Conservation (phyloP, 2,888 invertebrate species). For the Ochropleura leucogaster region DNA sequence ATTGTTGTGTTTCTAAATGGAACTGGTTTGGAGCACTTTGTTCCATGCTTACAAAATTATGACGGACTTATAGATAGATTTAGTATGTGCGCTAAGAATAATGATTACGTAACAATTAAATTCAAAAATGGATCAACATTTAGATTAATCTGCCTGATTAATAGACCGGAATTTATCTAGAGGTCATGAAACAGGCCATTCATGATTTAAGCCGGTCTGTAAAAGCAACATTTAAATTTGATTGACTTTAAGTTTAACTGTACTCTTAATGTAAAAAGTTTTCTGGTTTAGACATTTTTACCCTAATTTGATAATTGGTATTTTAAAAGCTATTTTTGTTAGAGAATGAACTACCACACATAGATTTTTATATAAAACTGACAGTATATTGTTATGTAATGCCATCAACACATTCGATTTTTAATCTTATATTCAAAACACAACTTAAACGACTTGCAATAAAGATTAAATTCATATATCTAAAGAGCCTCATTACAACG, state of each 20-base stretch:
- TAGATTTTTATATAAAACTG: too few species aligned
- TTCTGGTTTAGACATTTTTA: background rate
- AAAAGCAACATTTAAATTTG: background rate
- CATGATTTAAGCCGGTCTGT: background rate
- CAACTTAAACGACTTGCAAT: conserved; percentile 65
- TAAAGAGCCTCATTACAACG: conserved; percentile 68
- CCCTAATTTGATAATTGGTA: background rate
- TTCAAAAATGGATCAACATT: background rate
- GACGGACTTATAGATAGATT: background rate
- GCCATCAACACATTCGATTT: background rate
- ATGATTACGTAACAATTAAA: background rate
- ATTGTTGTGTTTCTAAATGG: too few species aligned
- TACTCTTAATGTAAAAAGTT: background rate
- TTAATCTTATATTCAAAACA: conserved; percentile 40
- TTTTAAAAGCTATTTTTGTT: background rate
- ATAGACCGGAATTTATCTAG: background rate
- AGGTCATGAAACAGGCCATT: background rate
- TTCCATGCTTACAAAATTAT: too few species aligned
- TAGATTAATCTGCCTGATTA: background rate
- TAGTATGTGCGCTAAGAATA: background rate
- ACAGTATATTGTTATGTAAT: too few species aligned
- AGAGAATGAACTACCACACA: too few species aligned
- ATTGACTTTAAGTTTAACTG: background rate
- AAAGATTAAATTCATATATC: conserved; percentile 70
- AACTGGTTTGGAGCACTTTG: too few species aligned